phyloP scores from a whole-genome alignment of 2,888 invertebrate species.

The Latrodectus hesperus region DNA sequence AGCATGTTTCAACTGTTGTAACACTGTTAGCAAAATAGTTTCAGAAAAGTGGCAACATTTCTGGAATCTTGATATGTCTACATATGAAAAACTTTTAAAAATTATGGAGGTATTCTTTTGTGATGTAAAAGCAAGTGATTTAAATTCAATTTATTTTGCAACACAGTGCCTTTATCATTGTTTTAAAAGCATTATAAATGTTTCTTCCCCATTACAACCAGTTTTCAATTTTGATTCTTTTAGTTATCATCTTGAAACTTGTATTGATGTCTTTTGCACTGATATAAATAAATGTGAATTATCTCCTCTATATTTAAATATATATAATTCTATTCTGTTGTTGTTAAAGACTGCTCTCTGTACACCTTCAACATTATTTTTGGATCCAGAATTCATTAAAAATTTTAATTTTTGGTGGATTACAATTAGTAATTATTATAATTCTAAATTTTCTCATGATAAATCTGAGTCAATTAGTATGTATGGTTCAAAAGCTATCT shows the following conservation, averaged over 20 bases:
- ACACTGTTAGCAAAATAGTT: slow-evolving; percentile 13
- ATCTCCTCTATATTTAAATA: background rate
- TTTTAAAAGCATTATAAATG: slow-evolving; percentile 2
- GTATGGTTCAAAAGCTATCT: background rate
- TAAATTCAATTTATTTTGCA: slow-evolving; percentile 19
- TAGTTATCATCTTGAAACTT: background rate
- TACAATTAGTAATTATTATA: slow-evolving; percentile 21
- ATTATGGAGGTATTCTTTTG: slow-evolving; percentile 9
- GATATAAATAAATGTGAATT: too few relatives aligned
- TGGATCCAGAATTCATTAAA: slow-evolving; percentile 29
- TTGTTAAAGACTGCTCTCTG: slow-evolving; percentile 20
- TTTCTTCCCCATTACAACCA: background rate
- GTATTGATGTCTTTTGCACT: too few relatives aligned
- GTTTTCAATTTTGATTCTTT: slow-evolving; percentile 15
- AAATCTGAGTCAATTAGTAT: background rate
- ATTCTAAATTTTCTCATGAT: background rate
- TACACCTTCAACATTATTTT: slow-evolving; percentile 33
- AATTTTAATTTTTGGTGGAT: slow-evolving; percentile 31
- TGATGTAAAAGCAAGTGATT: background rate
- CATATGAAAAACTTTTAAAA: slow-evolving; percentile 6
- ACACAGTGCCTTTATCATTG: slow-evolving; percentile 27
- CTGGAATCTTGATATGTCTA: background rate
- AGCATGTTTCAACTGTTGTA: slow-evolving; percentile 48
- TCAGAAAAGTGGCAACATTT: slow-evolving; percentile 43
- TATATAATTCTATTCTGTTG: slow-evolving; percentile 30